Conservation (phyloP, 1,140 invertebrate species). For the Drosophila bipectinata region DNA sequence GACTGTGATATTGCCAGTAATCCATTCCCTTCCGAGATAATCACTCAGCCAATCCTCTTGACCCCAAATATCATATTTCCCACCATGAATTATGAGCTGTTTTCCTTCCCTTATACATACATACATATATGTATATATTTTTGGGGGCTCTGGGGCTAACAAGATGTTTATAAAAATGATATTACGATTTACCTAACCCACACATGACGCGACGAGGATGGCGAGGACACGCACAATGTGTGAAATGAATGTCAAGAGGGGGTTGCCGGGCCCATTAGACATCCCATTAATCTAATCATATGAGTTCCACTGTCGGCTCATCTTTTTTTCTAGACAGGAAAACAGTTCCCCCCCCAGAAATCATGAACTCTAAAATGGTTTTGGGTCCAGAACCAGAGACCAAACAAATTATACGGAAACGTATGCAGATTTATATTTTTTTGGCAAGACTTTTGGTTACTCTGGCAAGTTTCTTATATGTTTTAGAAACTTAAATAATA, state of each 20-base stretch:
- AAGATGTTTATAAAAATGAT: slow-evolving; percentile 52
- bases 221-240: slow-evolving; percentile 27
- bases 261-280: slow-evolving; percentile 61
- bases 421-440: background rate
- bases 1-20: slow-evolving; percentile 21
- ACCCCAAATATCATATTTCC: slow-evolving; percentile 42
- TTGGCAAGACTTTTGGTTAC: too few relatives aligned
- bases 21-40: slow-evolving; percentile 24
- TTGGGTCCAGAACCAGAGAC: background rate
- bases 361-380: slow-evolving; percentile 73
- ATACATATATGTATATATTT: background rate
- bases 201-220: background rate
- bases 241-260: slow-evolving; percentile 12
- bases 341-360: slow-evolving; percentile 32
- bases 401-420: background rate
- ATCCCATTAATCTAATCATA: slow-evolving; percentile 81
- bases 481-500: background rate
- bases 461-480: too few relatives aligned
- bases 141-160: slow-evolving; percentile 23
- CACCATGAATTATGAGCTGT: slow-evolving; percentile 19
- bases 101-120: too few relatives aligned
- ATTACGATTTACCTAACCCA: slow-evolving; percentile 58
- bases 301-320: slow-evolving; percentile 45
- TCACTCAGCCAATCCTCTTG: slow-evolving; percentile 30
- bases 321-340: background rate